Evolutionary conservation across 2,113 vertebrate species (phyloP).

Genomic region (Rhinopomastus cyanomelas): DNA sequence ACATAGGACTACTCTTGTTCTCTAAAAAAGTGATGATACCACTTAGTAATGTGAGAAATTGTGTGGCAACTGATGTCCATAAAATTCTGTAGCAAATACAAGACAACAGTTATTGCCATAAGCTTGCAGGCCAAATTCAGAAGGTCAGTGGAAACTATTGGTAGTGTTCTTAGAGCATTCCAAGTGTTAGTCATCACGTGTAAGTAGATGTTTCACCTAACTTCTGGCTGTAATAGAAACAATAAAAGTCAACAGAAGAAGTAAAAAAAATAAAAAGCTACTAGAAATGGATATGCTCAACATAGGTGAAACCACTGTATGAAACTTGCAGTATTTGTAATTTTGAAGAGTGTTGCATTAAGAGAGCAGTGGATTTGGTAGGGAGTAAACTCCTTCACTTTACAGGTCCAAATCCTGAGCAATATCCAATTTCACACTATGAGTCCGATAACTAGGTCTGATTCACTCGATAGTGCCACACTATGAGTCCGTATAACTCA

Average conservation of each 20-base stretch:
- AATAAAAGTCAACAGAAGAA: background rate
- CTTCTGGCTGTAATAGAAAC: background rate
- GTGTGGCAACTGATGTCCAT: background rate
- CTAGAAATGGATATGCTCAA: background rate
- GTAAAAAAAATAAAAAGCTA: background rate
- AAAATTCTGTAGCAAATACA: background rate
- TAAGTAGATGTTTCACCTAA: background rate
- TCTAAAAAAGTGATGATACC: background rate
- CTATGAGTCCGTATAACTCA: no score
- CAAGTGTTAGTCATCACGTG: background rate
- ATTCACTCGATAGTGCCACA: no score
- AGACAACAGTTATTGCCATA: background rate
- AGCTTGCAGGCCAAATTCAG: background rate
- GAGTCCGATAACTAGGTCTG: no score
- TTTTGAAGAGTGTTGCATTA: background rate
- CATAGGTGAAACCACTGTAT: background rate
- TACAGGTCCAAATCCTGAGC: no score
- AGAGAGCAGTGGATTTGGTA: no score
- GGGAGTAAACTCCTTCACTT: no score
- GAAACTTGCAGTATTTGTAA: background rate
- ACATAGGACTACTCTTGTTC: background rate
- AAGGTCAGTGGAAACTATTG: background rate
- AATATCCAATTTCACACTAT: no score
- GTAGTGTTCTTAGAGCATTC: background rate
- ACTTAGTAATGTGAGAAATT: background rate